Conservation (phyloP, 2,113 vertebrate species). For the Motacilla alba region DNA sequence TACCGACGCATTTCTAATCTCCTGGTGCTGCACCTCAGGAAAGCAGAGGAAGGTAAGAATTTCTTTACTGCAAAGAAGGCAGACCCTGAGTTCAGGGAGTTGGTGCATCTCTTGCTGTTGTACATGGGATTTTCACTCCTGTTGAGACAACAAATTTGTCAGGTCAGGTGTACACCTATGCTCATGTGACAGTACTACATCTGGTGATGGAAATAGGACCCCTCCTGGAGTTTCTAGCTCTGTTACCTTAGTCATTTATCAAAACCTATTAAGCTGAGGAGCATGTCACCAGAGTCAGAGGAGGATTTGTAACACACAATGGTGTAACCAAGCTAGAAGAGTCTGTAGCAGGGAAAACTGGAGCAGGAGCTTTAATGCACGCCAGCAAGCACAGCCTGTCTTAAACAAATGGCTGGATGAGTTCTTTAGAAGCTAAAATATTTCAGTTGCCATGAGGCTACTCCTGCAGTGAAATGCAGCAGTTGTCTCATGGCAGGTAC, state of each 20-base stretch:
- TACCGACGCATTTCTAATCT: conserved; percentile 94
- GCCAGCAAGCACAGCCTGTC: neutral
- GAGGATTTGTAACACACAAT: neutral
- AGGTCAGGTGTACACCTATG: neutral
- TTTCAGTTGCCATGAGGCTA: neutral
- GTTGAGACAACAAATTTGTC: neutral
- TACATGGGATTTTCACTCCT: neutral
- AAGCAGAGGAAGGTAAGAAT: conserved; percentile 85
- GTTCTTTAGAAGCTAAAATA: neutral
- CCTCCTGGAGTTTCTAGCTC: neutral
- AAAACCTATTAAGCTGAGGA: neutral
- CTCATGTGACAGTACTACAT: neutral
- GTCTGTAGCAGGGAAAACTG: neutral
- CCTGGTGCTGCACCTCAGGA: conserved; percentile 90
- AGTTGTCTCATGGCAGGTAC: neutral
- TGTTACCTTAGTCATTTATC: neutral
- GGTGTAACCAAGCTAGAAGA: neutral
- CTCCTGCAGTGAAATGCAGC: neutral
- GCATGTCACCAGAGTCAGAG: neutral
- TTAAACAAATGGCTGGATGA: neutral
- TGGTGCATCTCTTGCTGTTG: neutral
- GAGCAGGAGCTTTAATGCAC: neutral
- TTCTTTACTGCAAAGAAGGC: neutral
- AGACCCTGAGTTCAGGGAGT: neutral
- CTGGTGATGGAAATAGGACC: neutral